Conservation (phyloP, 2,797 vertebrate genomes). For the Chaetodon trifasciatus region DNA sequence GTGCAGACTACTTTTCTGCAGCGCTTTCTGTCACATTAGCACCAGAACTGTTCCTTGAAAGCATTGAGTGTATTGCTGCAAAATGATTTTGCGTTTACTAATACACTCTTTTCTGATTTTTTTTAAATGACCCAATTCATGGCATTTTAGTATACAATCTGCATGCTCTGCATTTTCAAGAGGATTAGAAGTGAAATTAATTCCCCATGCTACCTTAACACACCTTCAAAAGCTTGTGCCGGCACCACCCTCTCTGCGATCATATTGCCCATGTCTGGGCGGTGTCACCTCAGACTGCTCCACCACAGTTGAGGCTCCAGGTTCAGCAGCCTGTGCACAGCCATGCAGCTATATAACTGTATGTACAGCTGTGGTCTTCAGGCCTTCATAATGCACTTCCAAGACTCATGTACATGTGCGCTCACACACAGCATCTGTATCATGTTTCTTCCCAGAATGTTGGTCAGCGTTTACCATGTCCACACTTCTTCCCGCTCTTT, state of each 20-base stretch:
- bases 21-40: not conserved
- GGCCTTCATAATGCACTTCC: not conserved
- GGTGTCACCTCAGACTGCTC: not conserved
- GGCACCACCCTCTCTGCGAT: not conserved
- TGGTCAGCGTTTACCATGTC: not conserved
- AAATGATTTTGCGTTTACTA: not conserved
- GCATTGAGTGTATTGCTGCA: not conserved
- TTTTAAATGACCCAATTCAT: not conserved
- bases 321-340: not conserved
- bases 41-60: not conserved
- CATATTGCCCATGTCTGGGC: not conserved
- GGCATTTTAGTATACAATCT: not conserved
- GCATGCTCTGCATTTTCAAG: not conserved
- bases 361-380: not conserved
- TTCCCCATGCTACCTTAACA: not conserved
- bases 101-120: not conserved
- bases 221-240: not conserved
- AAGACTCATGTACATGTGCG: not conserved
- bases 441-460: not conserved
- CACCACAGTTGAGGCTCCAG: not conserved
- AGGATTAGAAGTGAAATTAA: not conserved
- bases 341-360: not conserved
- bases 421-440: slow-evolving; percentile 5
- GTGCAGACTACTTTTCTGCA: slow-evolving; percentile 14
- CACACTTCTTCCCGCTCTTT: not conserved